These are phyloP conservation scores for Tipula vernalis DNA, from an alignment of 2,888 invertebrate species.

Conservation along the genomic window DNA sequence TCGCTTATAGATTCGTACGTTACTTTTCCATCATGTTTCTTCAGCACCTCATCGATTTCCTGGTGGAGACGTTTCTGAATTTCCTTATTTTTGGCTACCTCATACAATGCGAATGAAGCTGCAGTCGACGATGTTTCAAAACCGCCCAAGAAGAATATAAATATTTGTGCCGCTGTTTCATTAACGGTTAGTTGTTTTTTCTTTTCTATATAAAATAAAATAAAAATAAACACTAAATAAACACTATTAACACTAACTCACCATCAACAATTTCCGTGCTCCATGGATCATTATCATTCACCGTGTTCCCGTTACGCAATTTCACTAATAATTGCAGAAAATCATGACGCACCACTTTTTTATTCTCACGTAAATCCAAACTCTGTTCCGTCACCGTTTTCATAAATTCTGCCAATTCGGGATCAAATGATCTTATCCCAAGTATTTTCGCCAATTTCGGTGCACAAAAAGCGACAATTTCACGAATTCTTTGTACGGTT, in stretches of 20 bases:
- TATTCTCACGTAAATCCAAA: neutral
- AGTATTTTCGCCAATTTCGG: neutral
- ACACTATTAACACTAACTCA: neutral
- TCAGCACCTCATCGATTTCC: constrained; percentile 18
- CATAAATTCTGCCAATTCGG: neutral
- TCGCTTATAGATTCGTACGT: constrained; percentile 17
- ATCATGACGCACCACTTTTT: neutral
- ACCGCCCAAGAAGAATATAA: constrained; percentile 18
- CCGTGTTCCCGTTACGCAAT: neutral
- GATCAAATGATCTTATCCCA: neutral
- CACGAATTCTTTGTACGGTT: neutral
- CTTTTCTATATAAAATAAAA: neutral
- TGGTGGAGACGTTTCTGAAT: constrained; percentile 16
- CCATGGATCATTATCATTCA: neutral
- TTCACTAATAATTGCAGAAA: neutral
- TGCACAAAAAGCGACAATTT: neutral
- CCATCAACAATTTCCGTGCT: neutral
- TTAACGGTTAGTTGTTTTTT: constrained; percentile 9
- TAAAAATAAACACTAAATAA: too few species aligned
- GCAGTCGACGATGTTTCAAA: constrained; percentile 16
- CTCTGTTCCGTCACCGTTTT: neutral
- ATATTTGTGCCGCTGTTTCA: constrained; percentile 17
- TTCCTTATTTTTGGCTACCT: constrained; percentile 15
- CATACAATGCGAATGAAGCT: constrained; percentile 14
- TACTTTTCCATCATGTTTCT: constrained; percentile 13